Percentiles rank a stretch among this genome's conserved stretches.
Evolutionary conservation across 2,113 vertebrate genomes (phyloP).

Genomic region (Cyrtonyx montezumae): DNA sequence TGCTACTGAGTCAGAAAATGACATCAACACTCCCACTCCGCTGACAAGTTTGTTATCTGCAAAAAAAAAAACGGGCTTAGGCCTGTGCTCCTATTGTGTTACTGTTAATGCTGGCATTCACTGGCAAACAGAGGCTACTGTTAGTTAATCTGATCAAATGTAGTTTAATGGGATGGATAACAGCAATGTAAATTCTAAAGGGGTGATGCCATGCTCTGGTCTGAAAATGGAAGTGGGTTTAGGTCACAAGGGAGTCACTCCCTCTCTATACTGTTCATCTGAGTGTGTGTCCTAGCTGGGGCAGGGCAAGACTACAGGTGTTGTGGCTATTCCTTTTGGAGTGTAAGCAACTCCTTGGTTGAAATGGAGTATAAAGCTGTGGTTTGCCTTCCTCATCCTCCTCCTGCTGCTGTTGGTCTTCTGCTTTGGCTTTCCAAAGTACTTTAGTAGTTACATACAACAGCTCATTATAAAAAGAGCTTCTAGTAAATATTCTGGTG

Average conservation of each 20-base stretch:
- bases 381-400: neutral
- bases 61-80: conserved; percentile 72
- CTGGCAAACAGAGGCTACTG: conserved; percentile 63
- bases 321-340: neutral
- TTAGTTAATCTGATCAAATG: conserved; percentile 82
- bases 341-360: neutral
- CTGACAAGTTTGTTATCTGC: conserved; percentile 77
- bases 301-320: neutral
- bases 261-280: neutral
- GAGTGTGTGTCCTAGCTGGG: neutral
- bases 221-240: neutral
- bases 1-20: conserved; percentile 83
- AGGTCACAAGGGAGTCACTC: neutral
- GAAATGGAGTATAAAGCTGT: neutral
- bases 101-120: conserved; percentile 84
- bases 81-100: conserved; percentile 80
- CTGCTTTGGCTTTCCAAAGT: neutral
- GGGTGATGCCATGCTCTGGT: conserved; percentile 44
- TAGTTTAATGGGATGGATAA: conserved; percentile 72
- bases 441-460: neutral
- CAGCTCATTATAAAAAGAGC: neutral
- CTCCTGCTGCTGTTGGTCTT: neutral
- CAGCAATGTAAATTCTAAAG: conserved; percentile 64
- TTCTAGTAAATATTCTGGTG: neutral
- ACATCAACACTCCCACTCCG: conserved; percentile 79